Percentiles rank a stretch among this genome's conserved stretches.
phyloP scores from a whole-genome alignment of 2,113 vertebrate species.

The Hepsetus odoe region DNA sequence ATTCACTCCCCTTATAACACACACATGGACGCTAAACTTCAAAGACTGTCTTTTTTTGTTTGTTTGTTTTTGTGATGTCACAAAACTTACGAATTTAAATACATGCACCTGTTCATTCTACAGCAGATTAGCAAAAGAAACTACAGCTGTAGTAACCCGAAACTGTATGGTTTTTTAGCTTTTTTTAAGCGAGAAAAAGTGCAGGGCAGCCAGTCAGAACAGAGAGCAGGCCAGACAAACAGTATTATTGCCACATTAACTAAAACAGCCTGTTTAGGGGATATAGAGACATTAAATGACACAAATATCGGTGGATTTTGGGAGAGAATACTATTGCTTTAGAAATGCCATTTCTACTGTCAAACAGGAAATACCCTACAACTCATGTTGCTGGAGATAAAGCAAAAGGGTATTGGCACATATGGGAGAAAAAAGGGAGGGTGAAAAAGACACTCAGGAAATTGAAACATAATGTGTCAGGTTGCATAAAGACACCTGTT shows the following conservation, averaged over 20 bases:
- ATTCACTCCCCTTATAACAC: background rate
- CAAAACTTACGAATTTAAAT: background rate
- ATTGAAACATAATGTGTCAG: constrained; percentile 34
- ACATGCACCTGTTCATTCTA: no score
- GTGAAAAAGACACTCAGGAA: background rate
- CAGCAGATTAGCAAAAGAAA: background rate
- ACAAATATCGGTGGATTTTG: no score
- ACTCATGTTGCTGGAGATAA: constrained; percentile 41
- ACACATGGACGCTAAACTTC: background rate
- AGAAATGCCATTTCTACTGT: constrained; percentile 9
- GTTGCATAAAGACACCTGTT: constrained; percentile 11
- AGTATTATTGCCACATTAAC: no score
- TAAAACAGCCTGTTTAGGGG: background rate
- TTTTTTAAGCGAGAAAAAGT: background rate
- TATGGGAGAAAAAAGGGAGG: constrained; percentile 27
- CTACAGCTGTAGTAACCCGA: background rate
- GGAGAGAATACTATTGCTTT: no score
- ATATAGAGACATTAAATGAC: no score
- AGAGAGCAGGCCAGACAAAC: no score
- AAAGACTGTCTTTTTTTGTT: no score
- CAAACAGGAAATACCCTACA: constrained; percentile 4
- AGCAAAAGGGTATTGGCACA: constrained; percentile 20
- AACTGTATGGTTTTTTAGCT: no score
- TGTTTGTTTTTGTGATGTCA: background rate
- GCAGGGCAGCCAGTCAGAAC: background rate